Evolutionary conservation across 35 echinoderm and acorn worm species (phyloP), one percentile per base, ranked within the genome.

Genomic region (Apostichopus californicus): DNA sequence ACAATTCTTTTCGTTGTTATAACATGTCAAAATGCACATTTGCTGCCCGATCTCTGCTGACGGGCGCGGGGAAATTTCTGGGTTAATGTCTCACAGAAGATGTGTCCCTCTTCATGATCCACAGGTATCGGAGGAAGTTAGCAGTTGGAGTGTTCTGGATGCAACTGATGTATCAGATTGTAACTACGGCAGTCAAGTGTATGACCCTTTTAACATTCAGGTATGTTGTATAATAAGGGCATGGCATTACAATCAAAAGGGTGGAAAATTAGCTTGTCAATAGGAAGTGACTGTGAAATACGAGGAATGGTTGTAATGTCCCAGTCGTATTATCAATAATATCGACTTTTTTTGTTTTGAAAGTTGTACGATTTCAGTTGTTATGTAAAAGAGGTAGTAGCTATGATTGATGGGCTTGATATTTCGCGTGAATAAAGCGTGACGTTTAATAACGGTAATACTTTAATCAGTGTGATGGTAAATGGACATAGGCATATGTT

Each of bases 191-290:
- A 85, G 81, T 85, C 15, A 85, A 57, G 81, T 85, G 81, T 85
- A 85, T 52, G 56, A 85, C 57, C 81, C 81, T 57, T 85, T 85
- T 85, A 85, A 85, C 81, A 23, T 60, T 59, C 81, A 85, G 81
- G 81, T 85, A 85, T 58, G 23, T 58, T 85, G 55, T 85, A 22
- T 75, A 75, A 75, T n/a, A n/a, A 20, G 6, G 15, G 14, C 71
- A 75, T 18, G 71, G 71, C 7, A 75, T 75, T 75, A 22, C 17
- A 18, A n/a, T 22, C 15, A 75, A 75, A 75, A 18, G 14, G 71
- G 71, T n/a, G 71, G 15, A 75, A 75, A 73, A 68, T 14, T 14
- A 18, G 64, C 64, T 14, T 14, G 64, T 68, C 64, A 68, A 68
- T 68, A 18, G 11, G 64, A 68, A 68, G 11, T 68, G 64, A 68